phyloP scores from a whole-genome alignment of 2,888 invertebrate genomes.

The Leucozona laternaria region DNA sequence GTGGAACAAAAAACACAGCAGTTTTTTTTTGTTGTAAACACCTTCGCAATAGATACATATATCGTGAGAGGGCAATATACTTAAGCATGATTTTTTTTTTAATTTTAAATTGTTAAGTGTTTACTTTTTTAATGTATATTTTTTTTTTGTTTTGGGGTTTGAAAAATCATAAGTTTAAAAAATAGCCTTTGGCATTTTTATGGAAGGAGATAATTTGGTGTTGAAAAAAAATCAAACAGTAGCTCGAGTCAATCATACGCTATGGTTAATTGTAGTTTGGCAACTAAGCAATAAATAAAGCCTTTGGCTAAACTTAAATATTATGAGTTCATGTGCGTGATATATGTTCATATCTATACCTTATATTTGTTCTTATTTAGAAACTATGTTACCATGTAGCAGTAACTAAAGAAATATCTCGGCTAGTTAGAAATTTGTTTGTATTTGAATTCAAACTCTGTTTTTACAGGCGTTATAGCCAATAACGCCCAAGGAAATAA shows the following conservation, averaged over 20 bases:
- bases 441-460: too few species aligned
- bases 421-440: too few species aligned
- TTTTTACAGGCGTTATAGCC: too few species aligned
- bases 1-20: constrained; percentile 17
- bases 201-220: constrained; percentile 47
- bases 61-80: constrained; percentile 42
- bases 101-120: neutral
- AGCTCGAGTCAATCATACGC: constrained; percentile 68
- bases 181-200: constrained; percentile 27
- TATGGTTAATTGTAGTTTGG: constrained; percentile 50
- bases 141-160: neutral
- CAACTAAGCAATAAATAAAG: constrained; percentile 42
- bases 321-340: constrained; percentile 41
- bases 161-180: constrained; percentile 32
- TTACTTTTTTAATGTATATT: neutral
- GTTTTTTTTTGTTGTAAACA: neutral
- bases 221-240: constrained; percentile 59
- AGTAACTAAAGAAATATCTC: too few species aligned
- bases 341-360: neutral
- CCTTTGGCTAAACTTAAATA: constrained; percentile 11
- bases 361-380: too few species aligned
- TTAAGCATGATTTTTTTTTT: constrained; percentile 5
- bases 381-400: too few species aligned
- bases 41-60: neutral
- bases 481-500: too few species aligned